Evolutionary conservation across 2,113 vertebrate genomes (phyloP), one percentile per base, ranked within the genome.

Genomic region (Scomber colias): DNA sequence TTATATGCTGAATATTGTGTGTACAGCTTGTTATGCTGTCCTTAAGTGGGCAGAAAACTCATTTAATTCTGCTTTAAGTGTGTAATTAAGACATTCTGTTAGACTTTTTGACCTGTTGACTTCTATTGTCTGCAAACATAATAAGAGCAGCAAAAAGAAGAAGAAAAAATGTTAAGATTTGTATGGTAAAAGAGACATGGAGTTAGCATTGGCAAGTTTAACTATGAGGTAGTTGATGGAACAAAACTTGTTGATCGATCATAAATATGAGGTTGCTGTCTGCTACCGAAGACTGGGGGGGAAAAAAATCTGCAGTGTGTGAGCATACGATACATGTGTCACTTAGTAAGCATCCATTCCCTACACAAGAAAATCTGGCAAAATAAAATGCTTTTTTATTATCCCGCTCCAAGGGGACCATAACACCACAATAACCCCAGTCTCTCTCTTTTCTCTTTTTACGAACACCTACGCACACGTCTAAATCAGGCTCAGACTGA

Each of bases 401-500:
- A 87, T 76, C 66, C 50, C 4, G 53, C 83, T 88, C 75, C 51
- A 46, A 83, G 65, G 83, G 90, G 84, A 87, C 88, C 57, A 51
- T 79, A 89, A 88, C 88, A 79, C 69, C 77, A 85, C 75, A 89
- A 82, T 87, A 87, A 83, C 73, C 82, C 84, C 63, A 46, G 75
- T 71, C 79, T 79, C 27, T 24, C 17, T 12, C 62, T 77, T 68
- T 87, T 78, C 62, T 84, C 27, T 44, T 59, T 83, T 81, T 71
- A 81, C 9, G 27, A 90, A 90, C 92, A 90, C 87, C 90, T 90
- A 89, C 77, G 48, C 85, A 81, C 76, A 83, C 14, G 71, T 90
- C 89, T 89, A 86, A 87, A 87, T 88, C 90, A 89, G 85, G 65
- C 81, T 90, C 89, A 93, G 90, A 92, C 92, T 81, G 83, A 92